Evolutionary conservation across 2,888 invertebrate genomes (phyloP), one percentile per base, ranked within the genome.

Genomic region (Tetranychus truncatus): DNA sequence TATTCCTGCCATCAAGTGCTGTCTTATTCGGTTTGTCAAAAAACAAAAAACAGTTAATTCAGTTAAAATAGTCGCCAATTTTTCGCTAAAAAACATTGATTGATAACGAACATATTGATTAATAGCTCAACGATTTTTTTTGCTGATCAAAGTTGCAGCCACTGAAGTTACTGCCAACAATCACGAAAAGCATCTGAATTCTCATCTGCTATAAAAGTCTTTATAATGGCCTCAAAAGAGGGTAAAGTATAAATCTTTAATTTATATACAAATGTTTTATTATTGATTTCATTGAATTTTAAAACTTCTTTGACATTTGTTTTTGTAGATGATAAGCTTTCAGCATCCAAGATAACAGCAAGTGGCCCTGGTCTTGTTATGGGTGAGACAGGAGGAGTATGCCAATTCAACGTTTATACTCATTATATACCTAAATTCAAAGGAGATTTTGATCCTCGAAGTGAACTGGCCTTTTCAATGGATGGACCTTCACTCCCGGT

Each of bases 401-500:
- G 34, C 15, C 72, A 45, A 45, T 72, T 72, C 45, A 45, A 24
- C 20, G 72, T 72, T 4, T 69, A 69, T 21, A 69, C 69, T 20
- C 69, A 69, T 24, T 72, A 72, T 46, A 72, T 72, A 34, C 45
- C 45, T 18, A n/a, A 46, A 24, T 15, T n/a, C 1, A 72, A 72
- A 45, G 15, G 11, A 44, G 34, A 72, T 20, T 72, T 45, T 46
- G 73, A 73, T 73, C 65, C 66, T 11, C 34, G 44, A 73, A 7
- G n/a, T 65, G 18, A 24, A 45, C 24, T 73, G 24, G 73, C 34
- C 24, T 65, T 73, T 65, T 20, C 24, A 46, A 20, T 73, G 55
- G 73, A 73, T 18, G 73, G 73, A 20, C 55, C 55, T 21, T 73
- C 73, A 15, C 15, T n/a, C 15, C 73, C 73, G 18, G 34, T 65